Percentiles rank a stretch among this genome's conserved stretches.
Evolutionary conservation across 2,888 invertebrate species (phyloP).

Genomic region (Orchesellides sinensis): DNA sequence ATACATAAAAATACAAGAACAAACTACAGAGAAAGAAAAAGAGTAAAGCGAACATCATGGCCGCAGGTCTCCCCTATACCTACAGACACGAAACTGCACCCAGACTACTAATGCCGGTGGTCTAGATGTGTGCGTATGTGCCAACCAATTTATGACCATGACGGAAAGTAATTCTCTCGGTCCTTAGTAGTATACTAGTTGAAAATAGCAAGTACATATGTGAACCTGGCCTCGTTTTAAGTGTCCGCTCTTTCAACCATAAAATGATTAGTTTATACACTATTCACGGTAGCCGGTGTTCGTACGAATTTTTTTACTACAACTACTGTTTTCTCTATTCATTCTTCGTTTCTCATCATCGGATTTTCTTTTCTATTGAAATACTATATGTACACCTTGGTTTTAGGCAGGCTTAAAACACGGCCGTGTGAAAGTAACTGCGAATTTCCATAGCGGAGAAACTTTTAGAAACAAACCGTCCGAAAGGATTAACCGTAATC

Average conservation of each 20-base stretch:
- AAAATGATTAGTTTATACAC: constrained; percentile 56
- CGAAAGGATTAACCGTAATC: constrained; percentile 47
- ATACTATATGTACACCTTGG: neutral
- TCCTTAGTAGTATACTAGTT: too few species aligned
- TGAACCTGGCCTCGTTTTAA: constrained; percentile 31
- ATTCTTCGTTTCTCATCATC: constrained; percentile 18
- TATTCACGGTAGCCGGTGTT: constrained; percentile 17
- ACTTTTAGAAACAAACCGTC: constrained; percentile 12
- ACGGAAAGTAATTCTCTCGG: constrained; percentile 58
- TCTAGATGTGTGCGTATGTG: constrained; percentile 59
- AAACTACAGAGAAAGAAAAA: constrained; percentile 18
- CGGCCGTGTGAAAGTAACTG: neutral
- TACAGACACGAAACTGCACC: constrained; percentile 44
- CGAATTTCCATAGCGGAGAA: neutral
- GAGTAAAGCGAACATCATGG: constrained; percentile 41
- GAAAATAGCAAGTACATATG: constrained; percentile 26
- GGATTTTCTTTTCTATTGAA: neutral
- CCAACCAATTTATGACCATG: constrained; percentile 67
- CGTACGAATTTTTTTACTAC: constrained; percentile 13
- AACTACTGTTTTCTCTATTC: too few species aligned
- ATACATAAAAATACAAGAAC: constrained; percentile 37
- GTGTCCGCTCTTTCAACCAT: constrained; percentile 50
- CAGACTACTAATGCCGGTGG: constrained; percentile 58
- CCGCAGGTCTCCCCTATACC: constrained; percentile 49
- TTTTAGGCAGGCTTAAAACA: neutral